Evolutionary conservation across 2,888 invertebrate genomes (phyloP), one percentile per base, ranked within the genome.

Genomic region (Nephrotoma guestfalica): DNA sequence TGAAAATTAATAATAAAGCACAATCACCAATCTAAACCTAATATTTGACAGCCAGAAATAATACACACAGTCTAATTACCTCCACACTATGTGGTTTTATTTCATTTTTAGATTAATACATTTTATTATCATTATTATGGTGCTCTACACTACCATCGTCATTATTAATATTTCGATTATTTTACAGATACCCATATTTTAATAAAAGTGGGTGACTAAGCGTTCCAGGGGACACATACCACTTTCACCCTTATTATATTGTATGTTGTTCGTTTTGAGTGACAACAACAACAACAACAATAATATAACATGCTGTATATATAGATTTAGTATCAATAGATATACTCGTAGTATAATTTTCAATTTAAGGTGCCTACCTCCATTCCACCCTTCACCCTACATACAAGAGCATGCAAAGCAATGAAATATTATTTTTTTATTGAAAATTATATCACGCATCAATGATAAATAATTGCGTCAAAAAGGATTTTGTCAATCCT

Each of bases 401-500:
- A 51, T 7, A 71, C 71, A 30, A 30, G 30, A 2, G 30, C 71
- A 71, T 71, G 30, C 30, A 71, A 71, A 71, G 71, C 30, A 71
- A 71, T 71, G 71, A 71, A 71, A 71, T 71, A 71, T 71, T 57
- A 51, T 51, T 57, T 57, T 30, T 71, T 71, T 71, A 71, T 71
- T 71, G 71, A 71, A 87, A 87, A 87, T 88, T 88, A 87, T 88
- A 87, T 88, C 88, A 88, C 87, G 88, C 88, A 87, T 87, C 88
- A 88, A 87, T 87, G 87, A 87, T 87, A 87, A 87, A 88, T 88
- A 88, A 88, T 88, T 88, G 87, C 87, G 88, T 87, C 87, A 88
- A 88, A 88, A 88, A 87, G 87, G 86, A 84, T 71, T 71, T 71
- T 71, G 9, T 71, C 30, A 71, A 71, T 71, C 30, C 7, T 18